phyloP scores from a whole-genome alignment of 2,888 invertebrate genomes.

The Pollenia amentaria region DNA sequence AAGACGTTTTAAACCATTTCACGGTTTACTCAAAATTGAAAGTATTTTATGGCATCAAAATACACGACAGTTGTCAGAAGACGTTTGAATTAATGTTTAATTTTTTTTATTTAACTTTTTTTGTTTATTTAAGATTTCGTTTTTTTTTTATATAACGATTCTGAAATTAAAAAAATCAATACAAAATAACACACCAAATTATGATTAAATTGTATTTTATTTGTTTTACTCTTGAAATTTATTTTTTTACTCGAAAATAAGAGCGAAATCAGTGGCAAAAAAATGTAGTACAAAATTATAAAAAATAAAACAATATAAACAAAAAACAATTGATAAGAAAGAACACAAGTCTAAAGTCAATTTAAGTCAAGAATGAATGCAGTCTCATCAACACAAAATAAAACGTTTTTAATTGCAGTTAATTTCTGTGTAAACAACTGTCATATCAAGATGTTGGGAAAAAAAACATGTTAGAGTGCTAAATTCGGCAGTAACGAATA shows the following conservation, averaged over 20 bases:
- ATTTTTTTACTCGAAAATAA: constrained; percentile 12
- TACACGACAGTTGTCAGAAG: constrained; percentile 24
- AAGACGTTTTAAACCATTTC: constrained; percentile 34
- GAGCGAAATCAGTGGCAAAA: constrained; percentile 24
- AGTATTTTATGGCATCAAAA: constrained; percentile 31
- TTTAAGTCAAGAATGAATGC: constrained; percentile 59
- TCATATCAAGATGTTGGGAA: not conserved
- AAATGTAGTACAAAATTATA: constrained; percentile 2
- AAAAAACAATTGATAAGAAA: constrained; percentile 48
- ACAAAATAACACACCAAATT: constrained; percentile 32
- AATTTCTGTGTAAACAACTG: constrained; percentile 17
- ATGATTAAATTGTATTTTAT: constrained; percentile 43
- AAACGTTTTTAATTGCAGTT: constrained; percentile 12
- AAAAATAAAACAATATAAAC: not conserved
- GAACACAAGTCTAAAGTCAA: constrained; percentile 25
- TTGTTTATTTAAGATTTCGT: not conserved
- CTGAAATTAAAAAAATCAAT: constrained; percentile 16
- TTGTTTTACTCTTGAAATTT: constrained; percentile 53
- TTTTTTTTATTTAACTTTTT: not conserved
- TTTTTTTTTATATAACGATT: constrained; percentile 10
- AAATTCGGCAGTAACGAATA: too few relatives aligned
- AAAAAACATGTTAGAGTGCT: too few relatives aligned
- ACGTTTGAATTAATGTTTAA: not conserved
- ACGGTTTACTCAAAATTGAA: constrained; percentile 57
- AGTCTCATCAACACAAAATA: not conserved